Evolutionary conservation across 2,797 vertebrate genomes (phyloP).

Genomic region (Lutjanus campechanus): DNA sequence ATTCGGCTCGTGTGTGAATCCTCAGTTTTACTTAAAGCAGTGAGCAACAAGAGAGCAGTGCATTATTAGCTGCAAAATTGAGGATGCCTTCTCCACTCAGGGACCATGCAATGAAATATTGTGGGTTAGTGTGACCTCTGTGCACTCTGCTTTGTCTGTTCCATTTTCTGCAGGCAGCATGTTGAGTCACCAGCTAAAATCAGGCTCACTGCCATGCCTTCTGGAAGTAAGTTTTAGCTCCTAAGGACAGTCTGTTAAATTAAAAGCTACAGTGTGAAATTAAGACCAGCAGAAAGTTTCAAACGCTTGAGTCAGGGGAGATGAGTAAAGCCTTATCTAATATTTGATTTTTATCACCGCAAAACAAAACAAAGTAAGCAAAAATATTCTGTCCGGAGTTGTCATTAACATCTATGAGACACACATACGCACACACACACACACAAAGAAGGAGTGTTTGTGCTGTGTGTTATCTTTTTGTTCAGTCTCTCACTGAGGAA

Average conservation of each 20-base stretch:
- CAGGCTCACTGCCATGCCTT: conserved; percentile 55
- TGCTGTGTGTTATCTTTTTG: conserved; percentile 18
- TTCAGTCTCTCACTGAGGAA: conserved; percentile 73
- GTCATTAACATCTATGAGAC: conserved; percentile 1
- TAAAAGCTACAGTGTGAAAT: conserved; percentile 12
- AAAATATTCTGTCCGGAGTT: conserved; percentile 26
- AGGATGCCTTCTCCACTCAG: conserved; percentile 34
- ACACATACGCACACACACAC: neutral
- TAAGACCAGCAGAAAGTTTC: conserved; percentile 44
- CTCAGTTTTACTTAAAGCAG: conserved; percentile 6
- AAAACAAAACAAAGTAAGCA: neutral
- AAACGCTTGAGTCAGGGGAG: neutral
- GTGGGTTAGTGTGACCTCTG: conserved; percentile 72
- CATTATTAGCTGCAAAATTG: conserved; percentile 25
- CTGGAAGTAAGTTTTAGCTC: conserved; percentile 41
- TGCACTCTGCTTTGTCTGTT: conserved; percentile 63
- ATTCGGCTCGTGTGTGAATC: conserved; percentile 6
- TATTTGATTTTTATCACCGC: neutral
- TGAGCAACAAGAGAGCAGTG: conserved; percentile 52
- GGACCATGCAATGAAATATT: conserved; percentile 23
- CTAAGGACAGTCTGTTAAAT: conserved; percentile 28
- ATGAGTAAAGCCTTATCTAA: neutral
- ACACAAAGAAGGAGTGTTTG: conserved; percentile 33
- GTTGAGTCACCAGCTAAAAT: conserved; percentile 65
- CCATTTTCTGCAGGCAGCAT: conserved; percentile 57